Evolutionary conservation across 2,888 invertebrate species (phyloP).

Genomic region (Cordilura impudica): DNA sequence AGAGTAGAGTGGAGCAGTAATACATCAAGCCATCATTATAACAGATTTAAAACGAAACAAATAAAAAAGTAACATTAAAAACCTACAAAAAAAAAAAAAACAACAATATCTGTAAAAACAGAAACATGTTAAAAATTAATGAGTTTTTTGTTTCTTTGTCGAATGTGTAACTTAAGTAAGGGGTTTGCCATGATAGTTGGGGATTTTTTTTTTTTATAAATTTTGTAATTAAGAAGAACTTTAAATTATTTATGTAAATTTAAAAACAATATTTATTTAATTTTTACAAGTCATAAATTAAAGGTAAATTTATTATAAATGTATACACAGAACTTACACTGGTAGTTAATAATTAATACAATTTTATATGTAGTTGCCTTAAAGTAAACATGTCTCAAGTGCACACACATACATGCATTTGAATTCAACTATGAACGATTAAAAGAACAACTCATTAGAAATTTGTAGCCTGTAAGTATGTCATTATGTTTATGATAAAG

Average conservation of each 20-base stretch:
- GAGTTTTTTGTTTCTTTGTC: conserved; percentile 28
- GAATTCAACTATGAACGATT: background rate
- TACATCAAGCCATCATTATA: conserved; percentile 61
- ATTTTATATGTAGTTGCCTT: background rate
- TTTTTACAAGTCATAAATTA: conserved; percentile 60
- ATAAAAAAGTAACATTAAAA: conserved; percentile 24
- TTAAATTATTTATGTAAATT: conserved; percentile 57
- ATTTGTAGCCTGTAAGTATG: conserved; percentile 47
- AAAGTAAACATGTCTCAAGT: conserved; percentile 55
- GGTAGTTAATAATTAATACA: conserved; percentile 11
- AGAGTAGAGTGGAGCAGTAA: conserved; percentile 8
- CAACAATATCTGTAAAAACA: conserved; percentile 24
- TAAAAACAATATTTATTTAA: conserved; percentile 56
- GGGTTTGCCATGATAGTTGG: conserved; percentile 1
- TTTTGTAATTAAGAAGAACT: conserved; percentile 43
- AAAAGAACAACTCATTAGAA: conserved; percentile 47
- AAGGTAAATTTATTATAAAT: conserved; percentile 36
- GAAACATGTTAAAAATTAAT: conserved; percentile 58
- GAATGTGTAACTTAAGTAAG: background rate
- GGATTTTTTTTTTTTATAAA: background rate
- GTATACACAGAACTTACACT: conserved; percentile 16
- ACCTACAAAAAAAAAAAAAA: conserved; percentile 6
- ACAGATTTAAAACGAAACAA: conserved; percentile 32
- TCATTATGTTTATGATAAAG: conserved; percentile 51
- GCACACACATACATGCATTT: background rate